Evolutionary conservation across 2,888 invertebrate species (phyloP), one percentile per base, ranked within the genome.

Genomic region (Monopis laevigella): DNA sequence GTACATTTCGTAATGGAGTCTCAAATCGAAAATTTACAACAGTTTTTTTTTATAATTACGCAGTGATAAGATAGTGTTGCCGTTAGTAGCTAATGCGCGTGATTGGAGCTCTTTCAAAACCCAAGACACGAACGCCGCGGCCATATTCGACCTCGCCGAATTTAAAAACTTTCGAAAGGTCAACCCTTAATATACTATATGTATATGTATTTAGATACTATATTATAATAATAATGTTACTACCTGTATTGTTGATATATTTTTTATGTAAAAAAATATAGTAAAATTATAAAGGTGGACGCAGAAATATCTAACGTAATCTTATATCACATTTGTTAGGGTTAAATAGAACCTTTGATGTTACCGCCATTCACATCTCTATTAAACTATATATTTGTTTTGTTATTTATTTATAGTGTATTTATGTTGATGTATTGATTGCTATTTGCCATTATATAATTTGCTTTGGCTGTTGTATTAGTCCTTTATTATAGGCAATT

Each of bases 381-480:
- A 13, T 11, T 21, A 19, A 21, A 26, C 26, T 16, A 34, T 26
- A 34, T 30, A 12, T 13, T 6, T 8, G 8, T 3, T 32, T 32
- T 27, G 27, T 14, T 32, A 42, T 42, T 19, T 36, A 36, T 36
- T 42, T 36, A 21, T 26, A 24, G n/a, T 16, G 10, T 29, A 40
- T 21, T 12, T 34, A 39, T 27, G 12, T 30, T 13, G 12, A 30
- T 40, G 32, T 27, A 19, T 27, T 19, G 6, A 24, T n/a, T 44
- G 71, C 71, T 73, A 64, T 65, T 65, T 62, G 71, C 72, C 67
- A 65, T 73, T 36, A 70, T 67, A 12, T 39, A 60, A 57, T 70
- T 73, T 54, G 80, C 80, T 80, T 80, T 75, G 68, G 74, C 73
- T 75, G 78, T 78, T 67, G 74, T 75, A 65, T 71, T 72, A 72